Evolutionary conservation across 2,113 vertebrate genomes (phyloP), one percentile per base, ranked within the genome.

Genomic region (Cariama cristata): DNA sequence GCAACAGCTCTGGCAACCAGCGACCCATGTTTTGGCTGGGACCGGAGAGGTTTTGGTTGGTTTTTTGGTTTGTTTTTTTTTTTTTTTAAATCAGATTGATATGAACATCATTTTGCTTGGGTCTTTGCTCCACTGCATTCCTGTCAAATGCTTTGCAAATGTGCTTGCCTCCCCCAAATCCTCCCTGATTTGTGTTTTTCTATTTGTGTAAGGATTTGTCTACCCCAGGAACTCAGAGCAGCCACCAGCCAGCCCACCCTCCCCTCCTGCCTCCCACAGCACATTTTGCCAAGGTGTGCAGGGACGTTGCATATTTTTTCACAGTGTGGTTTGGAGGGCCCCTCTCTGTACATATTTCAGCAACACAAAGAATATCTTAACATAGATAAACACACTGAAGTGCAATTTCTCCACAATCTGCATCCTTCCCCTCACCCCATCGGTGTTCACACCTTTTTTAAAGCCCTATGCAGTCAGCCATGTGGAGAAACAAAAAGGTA

Each of bases 401-500:
- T 32, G 32, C 17, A 28, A 28, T 91, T 82, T 90, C 56, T 85
- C 47, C 73, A 72, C 68, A 91, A 50, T 35, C 33, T 79, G 67
- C 63, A 71, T 49, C 59, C 71, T 92, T 95, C 53, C 42, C 19
- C 27, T 92, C 67, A 79, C 40, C 47, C 47, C 14, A 6, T 21
- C 12, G 4, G 16, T 32, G 7, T 67, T 85, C 52, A 14, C 44
- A 56, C 30, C 66, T 12, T 73, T 82, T 85, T 71, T 42, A 64
- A 90, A 88, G 44, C 53, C 53, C 71, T 91, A 5, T 60, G 72
- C 75, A 92, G 75, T 55, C 91, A 95, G 68, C 75, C 63, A 38
- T 83, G 24, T 9, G 69, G 67, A 44, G 49, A 94, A 92, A 58
- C 53, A 88, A 73, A 93, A 90, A 93, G 71, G n/a, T 76, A 95